These are phyloP conservation scores for Pseudopipra pipra DNA, from an alignment of 2,113 vertebrate genomes.

Conservation along the genomic window DNA sequence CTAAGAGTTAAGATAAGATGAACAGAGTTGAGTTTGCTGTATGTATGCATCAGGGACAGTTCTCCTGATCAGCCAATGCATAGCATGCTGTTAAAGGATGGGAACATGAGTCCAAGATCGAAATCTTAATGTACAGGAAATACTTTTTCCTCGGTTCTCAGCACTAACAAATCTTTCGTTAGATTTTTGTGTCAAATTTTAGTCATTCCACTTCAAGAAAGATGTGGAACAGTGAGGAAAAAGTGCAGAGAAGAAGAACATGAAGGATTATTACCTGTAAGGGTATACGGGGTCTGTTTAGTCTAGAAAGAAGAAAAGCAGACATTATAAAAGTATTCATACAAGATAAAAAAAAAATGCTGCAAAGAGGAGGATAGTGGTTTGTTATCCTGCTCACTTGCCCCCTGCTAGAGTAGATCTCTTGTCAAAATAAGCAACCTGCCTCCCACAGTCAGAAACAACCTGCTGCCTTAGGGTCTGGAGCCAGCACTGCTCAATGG, in stretches of 20 bases:
- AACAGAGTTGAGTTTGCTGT: neutral
- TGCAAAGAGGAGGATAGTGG: neutral
- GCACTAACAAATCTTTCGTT: neutral
- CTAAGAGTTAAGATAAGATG: neutral
- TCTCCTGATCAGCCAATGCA: neutral
- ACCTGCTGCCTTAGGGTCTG: neutral
- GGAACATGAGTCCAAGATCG: neutral
- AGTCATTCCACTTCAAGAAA: slow-evolving; percentile 1
- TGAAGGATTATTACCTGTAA: slow-evolving; percentile 48
- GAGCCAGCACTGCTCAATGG: neutral
- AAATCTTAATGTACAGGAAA: neutral
- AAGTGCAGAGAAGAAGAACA: slow-evolving; percentile 17
- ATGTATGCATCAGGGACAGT: neutral
- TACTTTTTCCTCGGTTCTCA: neutral
- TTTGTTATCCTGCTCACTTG: neutral
- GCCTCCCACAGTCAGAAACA: neutral
- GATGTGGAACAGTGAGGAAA: neutral
- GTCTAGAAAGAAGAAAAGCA: slow-evolving; percentile 65
- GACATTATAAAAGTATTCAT: slow-evolving; percentile 26
- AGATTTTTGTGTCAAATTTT: neutral
- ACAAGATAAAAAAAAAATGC: neutral
- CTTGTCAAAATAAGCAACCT: neutral
- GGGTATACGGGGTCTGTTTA: slow-evolving; percentile 38
- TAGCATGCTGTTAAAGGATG: neutral
- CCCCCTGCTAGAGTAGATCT: neutral